phyloP scores from a whole-genome alignment of 2,797 vertebrate species.

The Chelidonichthys spinosus region DNA sequence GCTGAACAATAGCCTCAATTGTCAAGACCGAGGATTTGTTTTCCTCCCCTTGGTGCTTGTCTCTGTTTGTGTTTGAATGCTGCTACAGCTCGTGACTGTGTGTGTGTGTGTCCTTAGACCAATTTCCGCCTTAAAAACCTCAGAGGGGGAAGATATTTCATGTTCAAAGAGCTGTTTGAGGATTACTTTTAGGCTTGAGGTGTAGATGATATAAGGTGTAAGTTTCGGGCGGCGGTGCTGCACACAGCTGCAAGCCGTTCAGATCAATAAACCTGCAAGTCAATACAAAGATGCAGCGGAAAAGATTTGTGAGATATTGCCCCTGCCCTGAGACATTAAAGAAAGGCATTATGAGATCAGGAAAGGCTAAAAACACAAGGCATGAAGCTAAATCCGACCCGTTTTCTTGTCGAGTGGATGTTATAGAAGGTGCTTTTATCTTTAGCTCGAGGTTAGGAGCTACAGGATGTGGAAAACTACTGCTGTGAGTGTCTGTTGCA shows the following conservation, averaged over 20 bases:
- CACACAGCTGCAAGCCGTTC: background rate
- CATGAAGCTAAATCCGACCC: background rate
- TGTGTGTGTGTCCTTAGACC: slow-evolving; percentile 14
- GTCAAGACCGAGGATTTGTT: slow-evolving; percentile 49
- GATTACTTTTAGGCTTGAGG: background rate
- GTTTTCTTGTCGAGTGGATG: background rate
- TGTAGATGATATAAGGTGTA: background rate
- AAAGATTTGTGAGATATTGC: background rate
- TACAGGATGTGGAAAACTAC: background rate
- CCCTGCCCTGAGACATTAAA: background rate
- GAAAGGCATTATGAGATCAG: background rate
- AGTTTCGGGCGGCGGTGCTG: background rate
- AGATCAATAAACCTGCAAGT: background rate
- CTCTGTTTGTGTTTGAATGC: slow-evolving; percentile 66
- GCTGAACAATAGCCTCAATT: slow-evolving; percentile 69
- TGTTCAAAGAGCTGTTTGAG: background rate
- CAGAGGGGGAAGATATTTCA: slow-evolving; percentile 9
- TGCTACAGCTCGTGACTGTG: slow-evolving; percentile 56
- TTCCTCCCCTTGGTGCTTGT: slow-evolving; percentile 53
- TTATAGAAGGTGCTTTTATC: too few species aligned
- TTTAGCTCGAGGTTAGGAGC: background rate
- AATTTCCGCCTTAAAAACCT: background rate
- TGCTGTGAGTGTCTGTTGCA: background rate
- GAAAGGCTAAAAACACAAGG: background rate
- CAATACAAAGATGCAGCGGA: background rate